Evolutionary conservation across 2,113 vertebrate genomes (phyloP), one percentile per base, ranked within the genome.

Genomic region (Paratilapia polleni): DNA sequence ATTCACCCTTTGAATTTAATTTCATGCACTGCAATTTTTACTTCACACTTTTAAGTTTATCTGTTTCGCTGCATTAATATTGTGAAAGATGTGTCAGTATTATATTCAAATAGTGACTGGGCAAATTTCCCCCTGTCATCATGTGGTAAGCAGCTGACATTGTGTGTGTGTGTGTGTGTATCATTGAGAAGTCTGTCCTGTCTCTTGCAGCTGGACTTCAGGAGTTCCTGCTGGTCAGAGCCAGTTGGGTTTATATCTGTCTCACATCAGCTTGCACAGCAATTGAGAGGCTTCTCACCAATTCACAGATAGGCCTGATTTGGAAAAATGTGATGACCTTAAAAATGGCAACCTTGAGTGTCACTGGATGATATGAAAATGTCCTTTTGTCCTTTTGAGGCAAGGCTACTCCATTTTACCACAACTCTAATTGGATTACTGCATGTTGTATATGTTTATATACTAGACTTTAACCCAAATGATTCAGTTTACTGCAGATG

Each of bases 151-250:
- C 68, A 83, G 87, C 86, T 91, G 87, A 87, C 77, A 54, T 19
- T 59, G 26, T 26, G 52, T 81, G 61, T 83, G 70, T 49, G 62
- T 49, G n/a, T 31, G 28, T 31, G 28, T 31, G 28, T 2, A 34
- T 73, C 41, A 31, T n/a, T 66, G 38, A 49, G 3, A 49, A 43
- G 62, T 63, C 73, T 66, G 74, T 56, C 82, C 80, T 87, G 90
- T 93, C 93, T 77, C 0, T 6, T 90, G 36, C 93, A 94, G 86
- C 92, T 94, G 92, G 83, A 78, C 56, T 36, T 17, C 15, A 20
- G 47, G 26, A 88, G 58, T 78, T 79, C 78, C 77, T 75, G 82
- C 84, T 86, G 83, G 31, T 83, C 78, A 80, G 76, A 80, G 62
- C 47, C 74, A 66, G n/a, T 83, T 59, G 11, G 20, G 34, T 61